A percentile compares a stretch with the other conserved stretches of the same genome.
phyloP scores from a whole-genome alignment of 2,888 invertebrate species.

The Heliconius sara region DNA sequence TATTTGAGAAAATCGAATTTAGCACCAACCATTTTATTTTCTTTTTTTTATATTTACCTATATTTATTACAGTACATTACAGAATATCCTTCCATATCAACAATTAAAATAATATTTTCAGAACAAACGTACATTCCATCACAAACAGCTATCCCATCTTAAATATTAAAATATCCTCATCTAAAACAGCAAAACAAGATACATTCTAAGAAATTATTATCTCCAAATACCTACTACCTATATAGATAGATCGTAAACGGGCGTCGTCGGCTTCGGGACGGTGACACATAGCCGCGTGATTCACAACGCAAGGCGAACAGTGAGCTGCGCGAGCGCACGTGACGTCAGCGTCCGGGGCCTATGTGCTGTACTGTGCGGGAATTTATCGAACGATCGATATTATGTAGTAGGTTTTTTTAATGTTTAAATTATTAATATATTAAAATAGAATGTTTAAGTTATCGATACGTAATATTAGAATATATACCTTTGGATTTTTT shows the following conservation, averaged over 20 bases:
- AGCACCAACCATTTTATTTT: not conserved
- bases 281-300: conserved; percentile 80
- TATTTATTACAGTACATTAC: too few relatives aligned
- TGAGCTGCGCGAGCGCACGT: conserved; percentile 72
- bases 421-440: too few relatives aligned
- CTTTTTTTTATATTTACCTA: too few relatives aligned
- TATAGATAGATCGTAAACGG: conserved; percentile 57
- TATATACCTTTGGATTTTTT: too few relatives aligned
- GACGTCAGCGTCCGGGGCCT: conserved; percentile 78
- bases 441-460: too few relatives aligned
- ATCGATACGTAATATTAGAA: too few relatives aligned
- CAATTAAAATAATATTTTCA: too few relatives aligned
- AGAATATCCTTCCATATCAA: too few relatives aligned
- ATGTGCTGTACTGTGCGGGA: conserved; percentile 53
- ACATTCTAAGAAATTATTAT: conserved; percentile 64
- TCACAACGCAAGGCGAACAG: conserved; percentile 62
- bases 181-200: conserved; percentile 29
- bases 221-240: conserved; percentile 47
- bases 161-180: conserved; percentile 24
- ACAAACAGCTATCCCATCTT: not conserved
- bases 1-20: not conserved
- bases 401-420: not conserved
- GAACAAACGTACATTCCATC: too few relatives aligned
- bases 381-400: conserved; percentile 43
- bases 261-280: conserved; percentile 46